Percentiles rank a stretch among this genome's conserved stretches.
Evolutionary conservation across 2,888 invertebrate species (phyloP).

Genomic region (Neoitamus cyanurus): DNA sequence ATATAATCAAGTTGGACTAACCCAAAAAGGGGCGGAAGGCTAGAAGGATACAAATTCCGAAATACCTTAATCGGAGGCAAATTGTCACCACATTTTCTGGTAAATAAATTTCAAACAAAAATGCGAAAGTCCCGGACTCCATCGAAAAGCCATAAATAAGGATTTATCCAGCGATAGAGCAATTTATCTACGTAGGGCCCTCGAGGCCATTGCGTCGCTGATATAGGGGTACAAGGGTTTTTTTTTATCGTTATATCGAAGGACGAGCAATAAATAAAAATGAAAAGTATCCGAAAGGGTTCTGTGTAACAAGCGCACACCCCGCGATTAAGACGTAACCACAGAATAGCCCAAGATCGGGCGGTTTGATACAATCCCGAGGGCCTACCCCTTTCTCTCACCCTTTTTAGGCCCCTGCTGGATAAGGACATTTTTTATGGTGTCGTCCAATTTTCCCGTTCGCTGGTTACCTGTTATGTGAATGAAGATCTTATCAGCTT

Average conservation of each 20-base stretch:
- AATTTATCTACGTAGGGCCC: conserved; percentile 27
- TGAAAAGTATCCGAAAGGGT: conserved; percentile 1
- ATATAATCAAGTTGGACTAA: not conserved
- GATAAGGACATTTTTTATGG: conserved; percentile 9
- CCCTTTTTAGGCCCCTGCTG: not conserved
- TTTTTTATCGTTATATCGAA: not conserved
- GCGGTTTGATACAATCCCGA: not conserved
- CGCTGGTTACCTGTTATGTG: not conserved
- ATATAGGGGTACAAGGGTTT: conserved; percentile 20
- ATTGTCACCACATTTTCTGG: conserved; percentile 46
- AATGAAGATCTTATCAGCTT: not conserved
- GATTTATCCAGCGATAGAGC: not conserved
- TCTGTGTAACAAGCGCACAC: not conserved
- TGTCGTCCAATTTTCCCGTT: not conserved
- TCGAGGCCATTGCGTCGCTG: not conserved
- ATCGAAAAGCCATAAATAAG: conserved; percentile 44
- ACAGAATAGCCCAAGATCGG: conserved; percentile 9
- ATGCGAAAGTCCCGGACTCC: conserved; percentile 7
- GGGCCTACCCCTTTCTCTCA: conserved; percentile 31
- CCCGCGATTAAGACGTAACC: conserved; percentile 27
- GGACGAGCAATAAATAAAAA: not conserved
- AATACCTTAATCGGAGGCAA: conserved; percentile 16
- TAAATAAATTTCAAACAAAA: conserved; percentile 44
- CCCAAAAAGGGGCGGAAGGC: not conserved
- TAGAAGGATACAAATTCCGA: conserved; percentile 22